phyloP scores from a whole-genome alignment of 2,797 vertebrate species.

The Anolis apletophallus region DNA sequence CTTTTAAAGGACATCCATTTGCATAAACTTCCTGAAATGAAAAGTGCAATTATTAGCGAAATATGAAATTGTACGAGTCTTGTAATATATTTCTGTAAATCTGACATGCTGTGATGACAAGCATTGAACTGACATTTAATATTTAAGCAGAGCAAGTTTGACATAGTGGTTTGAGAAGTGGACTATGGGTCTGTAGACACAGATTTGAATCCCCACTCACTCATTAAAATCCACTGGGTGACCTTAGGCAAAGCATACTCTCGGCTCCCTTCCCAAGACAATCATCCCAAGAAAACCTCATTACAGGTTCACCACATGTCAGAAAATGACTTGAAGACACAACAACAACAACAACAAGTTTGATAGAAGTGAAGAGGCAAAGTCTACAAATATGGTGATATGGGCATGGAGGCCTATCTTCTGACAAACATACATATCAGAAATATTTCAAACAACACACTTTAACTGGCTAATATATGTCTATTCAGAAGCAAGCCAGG shows the following conservation, averaged over 20 bases:
- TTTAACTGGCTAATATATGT: rapidly evolving
- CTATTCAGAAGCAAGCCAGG: background rate
- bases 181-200: no score
- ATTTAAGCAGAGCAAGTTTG: background rate
- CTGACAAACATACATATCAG: background rate
- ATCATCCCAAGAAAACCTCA: no score
- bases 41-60: background rate
- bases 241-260: no score
- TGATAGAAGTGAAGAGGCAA: background rate
- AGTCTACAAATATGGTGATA: background rate
- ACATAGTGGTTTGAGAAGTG: no score
- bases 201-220: no score
- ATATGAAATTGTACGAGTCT: background rate
- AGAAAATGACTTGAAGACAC: no score
- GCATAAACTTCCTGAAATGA: conserved; percentile 59
- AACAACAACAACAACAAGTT: no score
- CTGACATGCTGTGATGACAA: background rate
- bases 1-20: conserved; percentile 42
- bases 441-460: background rate
- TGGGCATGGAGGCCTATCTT: background rate
- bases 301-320: no score
- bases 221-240: no score
- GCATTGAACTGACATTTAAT: background rate
- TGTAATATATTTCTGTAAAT: background rate
- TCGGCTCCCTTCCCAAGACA: no score